Base-by-base conservation (phyloP, 2,797 vertebrate genomes). In the Otolemur crassicaudatus region DNA sequence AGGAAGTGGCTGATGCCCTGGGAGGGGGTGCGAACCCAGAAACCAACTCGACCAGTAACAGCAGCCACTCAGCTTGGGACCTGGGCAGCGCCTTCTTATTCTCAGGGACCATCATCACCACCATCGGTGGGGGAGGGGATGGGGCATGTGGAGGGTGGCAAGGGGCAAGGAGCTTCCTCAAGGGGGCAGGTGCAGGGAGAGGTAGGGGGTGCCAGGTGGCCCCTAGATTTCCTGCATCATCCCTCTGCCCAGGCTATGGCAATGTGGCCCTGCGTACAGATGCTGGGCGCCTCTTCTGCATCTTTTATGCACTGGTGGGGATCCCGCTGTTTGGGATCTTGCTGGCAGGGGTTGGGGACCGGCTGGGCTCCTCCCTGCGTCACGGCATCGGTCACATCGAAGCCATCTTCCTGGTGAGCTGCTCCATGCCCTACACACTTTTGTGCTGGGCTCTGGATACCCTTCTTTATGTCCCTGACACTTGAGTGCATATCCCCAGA, bases 271-370 rank as follows among this genome's bases (percentile, higher is more conserved):
- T 99, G 60, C 99, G 98, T 87, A 99, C 99, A 0, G 83, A 98
- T 85, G 98, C 98, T 0, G 99, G 99, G 16, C 99, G 99, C 97
- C 95, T 99, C 90, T 99, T 99, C 98, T 99, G 99, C 67, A 99
- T 99, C 94, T 99, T 99, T 97, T 99, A 99, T 22, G 99, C 99
- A 1, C 98, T 99, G 96, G 99, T 99, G 96, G 99, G 99, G 60
- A 99, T 99, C 94, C 99, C 99, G 0, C 99, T 99, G 98, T 99
- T 99, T 79, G 99, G 99, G 91, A 99, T 99, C 65, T 98, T 99
- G 94, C 98, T 99, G 34, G 99, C 99, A 0, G 99, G 99, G 72
- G 99, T 99, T 7, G 99, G 99, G 2, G 99, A 99, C 98, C 99
- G 99, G 96, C 98, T 99, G 98, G 99, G 99, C 94, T 99, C 99